Conservation (phyloP, 1,140 invertebrate species). For the Triops longicaudatus region DNA sequence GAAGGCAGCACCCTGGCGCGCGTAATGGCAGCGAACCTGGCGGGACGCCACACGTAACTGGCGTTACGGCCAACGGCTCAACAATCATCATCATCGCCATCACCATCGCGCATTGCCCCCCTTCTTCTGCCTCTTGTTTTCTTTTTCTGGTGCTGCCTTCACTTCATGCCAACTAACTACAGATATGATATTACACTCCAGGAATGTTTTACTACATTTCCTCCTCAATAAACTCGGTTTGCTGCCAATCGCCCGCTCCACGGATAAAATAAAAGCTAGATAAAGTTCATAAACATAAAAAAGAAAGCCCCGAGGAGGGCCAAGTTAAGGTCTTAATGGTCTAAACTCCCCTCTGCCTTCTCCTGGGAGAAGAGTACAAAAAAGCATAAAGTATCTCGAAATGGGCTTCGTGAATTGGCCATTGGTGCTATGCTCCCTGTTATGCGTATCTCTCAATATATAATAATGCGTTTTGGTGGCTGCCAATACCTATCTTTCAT, state of each 20-base stretch:
- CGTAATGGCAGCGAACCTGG: conserved; percentile 3
- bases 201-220: background rate
- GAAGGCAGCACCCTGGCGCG: conserved; percentile 5
- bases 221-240: background rate
- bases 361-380: background rate
- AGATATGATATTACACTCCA: conserved; percentile 12
- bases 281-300: background rate
- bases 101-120: no score
- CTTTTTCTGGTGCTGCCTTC: background rate
- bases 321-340: conserved; percentile 15
- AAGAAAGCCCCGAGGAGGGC: background rate
- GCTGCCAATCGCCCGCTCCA: background rate
- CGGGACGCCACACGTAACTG: conserved; percentile 13
- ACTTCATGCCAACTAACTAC: background rate
- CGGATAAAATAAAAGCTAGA: no score
- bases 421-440: background rate
- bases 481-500: conserved; percentile 10
- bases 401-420: background rate
- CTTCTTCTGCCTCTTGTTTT: background rate
- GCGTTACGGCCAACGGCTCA: background rate
- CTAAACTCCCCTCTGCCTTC: background rate
- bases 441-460: conserved; percentile 4
- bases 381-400: background rate
- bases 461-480: conserved; percentile 15
- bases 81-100: background rate